Percentiles rank a stretch among this genome's conserved stretches.
phyloP scores from a whole-genome alignment of 2,113 vertebrate genomes.

The Pterophyllum scalare region DNA sequence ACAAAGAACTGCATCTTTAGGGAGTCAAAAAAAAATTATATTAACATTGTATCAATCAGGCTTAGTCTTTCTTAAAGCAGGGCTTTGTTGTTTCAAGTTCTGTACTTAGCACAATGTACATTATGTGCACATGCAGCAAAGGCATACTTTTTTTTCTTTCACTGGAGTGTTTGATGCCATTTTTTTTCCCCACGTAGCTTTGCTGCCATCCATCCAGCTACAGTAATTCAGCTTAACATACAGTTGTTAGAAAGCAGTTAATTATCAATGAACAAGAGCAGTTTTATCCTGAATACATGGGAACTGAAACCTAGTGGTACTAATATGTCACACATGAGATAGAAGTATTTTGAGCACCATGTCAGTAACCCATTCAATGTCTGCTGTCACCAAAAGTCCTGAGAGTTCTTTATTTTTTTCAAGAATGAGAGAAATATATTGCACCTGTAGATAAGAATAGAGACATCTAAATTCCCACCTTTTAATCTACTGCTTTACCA shows the following conservation, averaged over 20 bases:
- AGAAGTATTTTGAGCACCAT: constrained; percentile 37
- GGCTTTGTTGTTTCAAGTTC: constrained; percentile 28
- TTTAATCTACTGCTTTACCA: constrained; percentile 1
- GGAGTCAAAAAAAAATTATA: constrained; percentile 29
- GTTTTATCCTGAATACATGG: constrained; percentile 7
- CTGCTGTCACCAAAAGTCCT: no score
- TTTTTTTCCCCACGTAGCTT: neutral
- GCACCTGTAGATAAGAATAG: constrained; percentile 17
- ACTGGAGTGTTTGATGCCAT: neutral
- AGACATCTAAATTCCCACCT: constrained; percentile 1
- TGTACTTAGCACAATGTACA: constrained; percentile 26
- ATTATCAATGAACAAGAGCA: constrained; percentile 36
- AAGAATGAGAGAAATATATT: neutral
- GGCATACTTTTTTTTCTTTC: constrained; percentile 2
- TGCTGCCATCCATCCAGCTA: constrained; percentile 6
- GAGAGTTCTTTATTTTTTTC: constrained; percentile 22
- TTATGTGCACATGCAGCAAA: constrained; percentile 18
- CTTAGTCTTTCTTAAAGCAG: constrained; percentile 25
- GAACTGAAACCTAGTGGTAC: neutral
- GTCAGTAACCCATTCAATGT: constrained; percentile 12
- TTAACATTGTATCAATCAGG: constrained; percentile 36
- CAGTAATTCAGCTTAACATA: constrained; percentile 2
- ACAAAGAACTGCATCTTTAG: constrained; percentile 17
- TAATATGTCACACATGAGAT: constrained; percentile 28
- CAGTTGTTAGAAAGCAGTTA: constrained; percentile 7